Evolutionary conservation across 2,113 vertebrate genomes (phyloP).

Genomic region (Nerophis lumbriciformis): DNA sequence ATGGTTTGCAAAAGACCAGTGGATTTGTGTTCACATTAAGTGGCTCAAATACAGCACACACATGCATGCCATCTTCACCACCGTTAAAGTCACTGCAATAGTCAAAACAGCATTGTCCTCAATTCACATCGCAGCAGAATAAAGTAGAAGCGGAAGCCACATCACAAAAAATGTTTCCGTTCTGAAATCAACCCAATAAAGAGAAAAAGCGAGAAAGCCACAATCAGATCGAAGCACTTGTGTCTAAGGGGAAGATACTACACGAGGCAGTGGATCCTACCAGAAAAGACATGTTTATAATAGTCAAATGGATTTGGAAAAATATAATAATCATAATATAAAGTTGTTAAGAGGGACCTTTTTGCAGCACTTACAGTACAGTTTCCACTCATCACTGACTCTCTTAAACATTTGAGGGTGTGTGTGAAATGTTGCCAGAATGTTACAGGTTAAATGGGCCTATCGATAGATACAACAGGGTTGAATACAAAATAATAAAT

Average conservation of each 20-base stretch:
- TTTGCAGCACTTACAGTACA: too few relatives aligned
- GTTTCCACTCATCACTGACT: too few relatives aligned
- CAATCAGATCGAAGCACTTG: slow-evolving; percentile 50
- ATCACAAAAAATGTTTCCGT: slow-evolving; percentile 32
- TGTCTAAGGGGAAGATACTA: slow-evolving; percentile 3
- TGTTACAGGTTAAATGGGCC: too few relatives aligned
- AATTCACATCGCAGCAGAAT: slow-evolving; percentile 5
- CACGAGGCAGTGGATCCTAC: slow-evolving; percentile 11
- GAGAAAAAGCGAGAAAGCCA: slow-evolving; percentile 57
- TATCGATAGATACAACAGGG: too few relatives aligned
- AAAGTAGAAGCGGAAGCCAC: slow-evolving; percentile 11
- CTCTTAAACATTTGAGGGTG: too few relatives aligned
- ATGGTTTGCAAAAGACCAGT: slow-evolving; percentile 48
- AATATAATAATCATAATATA: not conserved
- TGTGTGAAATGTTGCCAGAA: too few relatives aligned
- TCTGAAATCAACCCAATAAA: slow-evolving; percentile 36
- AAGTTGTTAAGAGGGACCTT: too few relatives aligned
- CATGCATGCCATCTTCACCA: not conserved
- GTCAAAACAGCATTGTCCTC: not conserved
- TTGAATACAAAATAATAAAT: too few relatives aligned
- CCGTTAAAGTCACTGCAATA: not conserved
- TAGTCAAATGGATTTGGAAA: not conserved
- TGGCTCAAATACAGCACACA: slow-evolving; percentile 6
- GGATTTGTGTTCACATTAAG: slow-evolving; percentile 26
- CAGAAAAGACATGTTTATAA: too few relatives aligned